Percentiles rank a stretch among this genome's conserved stretches.
These are phyloP conservation scores for Cacoxenus indagator DNA, from an alignment of 2,888 invertebrate genomes.

Conservation along the genomic window DNA sequence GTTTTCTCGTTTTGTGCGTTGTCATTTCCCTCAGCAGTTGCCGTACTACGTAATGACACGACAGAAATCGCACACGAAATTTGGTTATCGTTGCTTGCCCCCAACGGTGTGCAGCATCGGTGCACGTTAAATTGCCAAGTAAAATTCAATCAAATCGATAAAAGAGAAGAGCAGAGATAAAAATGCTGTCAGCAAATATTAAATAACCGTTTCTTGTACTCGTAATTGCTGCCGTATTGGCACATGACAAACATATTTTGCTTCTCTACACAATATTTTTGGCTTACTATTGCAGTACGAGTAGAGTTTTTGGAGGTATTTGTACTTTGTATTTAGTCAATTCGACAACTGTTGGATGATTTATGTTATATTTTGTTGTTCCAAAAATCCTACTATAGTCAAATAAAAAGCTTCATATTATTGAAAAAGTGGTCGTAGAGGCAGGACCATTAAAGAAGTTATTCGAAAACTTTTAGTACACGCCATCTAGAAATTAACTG, in stretches of 20 bases:
- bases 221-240: background rate
- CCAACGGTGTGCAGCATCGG: background rate
- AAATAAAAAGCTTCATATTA: too few species aligned
- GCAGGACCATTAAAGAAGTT: too few species aligned
- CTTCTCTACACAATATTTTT: background rate
- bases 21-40: background rate
- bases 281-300: background rate
- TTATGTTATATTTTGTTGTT: too few species aligned
- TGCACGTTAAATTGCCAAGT: background rate
- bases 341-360: too few species aligned
- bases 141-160: background rate
- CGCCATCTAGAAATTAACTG: too few species aligned
- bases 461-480: too few species aligned
- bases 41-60: too few species aligned
- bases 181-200: slow-evolving; percentile 7
- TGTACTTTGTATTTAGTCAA: background rate
- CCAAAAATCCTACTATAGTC: too few species aligned
- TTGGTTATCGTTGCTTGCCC: background rate
- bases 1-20: slow-evolving; percentile 4
- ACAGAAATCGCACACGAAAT: background rate
- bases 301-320: too few species aligned
- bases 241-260: background rate
- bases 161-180: background rate
- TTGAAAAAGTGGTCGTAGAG: too few species aligned
- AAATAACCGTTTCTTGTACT: background rate